These are phyloP conservation scores for Gephyroberyx darwinii DNA, from an alignment of 2,797 vertebrate species.

Conservation along the genomic window DNA sequence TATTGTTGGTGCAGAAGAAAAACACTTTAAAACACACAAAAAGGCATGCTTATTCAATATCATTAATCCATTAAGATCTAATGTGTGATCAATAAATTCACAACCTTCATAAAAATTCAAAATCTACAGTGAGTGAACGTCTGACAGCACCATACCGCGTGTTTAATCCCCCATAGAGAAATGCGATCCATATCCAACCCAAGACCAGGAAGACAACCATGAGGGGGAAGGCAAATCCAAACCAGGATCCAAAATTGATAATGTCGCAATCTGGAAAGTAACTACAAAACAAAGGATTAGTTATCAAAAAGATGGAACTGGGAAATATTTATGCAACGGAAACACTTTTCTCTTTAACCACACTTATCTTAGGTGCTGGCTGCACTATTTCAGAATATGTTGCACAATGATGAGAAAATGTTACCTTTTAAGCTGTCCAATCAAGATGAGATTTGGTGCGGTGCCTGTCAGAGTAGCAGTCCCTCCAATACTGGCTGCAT, in stretches of 20 bases:
- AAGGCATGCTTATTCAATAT: background rate
- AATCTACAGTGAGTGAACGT: background rate
- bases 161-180: constrained; percentile 89
- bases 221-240: constrained; percentile 94
- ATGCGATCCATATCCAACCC: constrained; percentile 95
- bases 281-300: constrained; percentile 74
- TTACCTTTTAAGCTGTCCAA: constrained; percentile 95
- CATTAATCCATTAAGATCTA: background rate
- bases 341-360: no score
- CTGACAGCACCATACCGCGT: constrained; percentile 80
- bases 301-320: background rate
- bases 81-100: background rate
- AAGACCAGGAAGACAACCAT: constrained; percentile 92
- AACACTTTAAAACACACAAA: background rate
- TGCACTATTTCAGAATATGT: no score
- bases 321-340: background rate
- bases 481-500: constrained; percentile 95
- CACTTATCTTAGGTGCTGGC: no score
- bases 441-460: constrained; percentile 94
- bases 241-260: constrained; percentile 98
- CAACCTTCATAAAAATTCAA: background rate
- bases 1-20: no score
- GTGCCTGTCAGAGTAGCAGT: constrained; percentile 96
- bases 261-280: constrained; percentile 94
- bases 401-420: no score